Base-by-base conservation (phyloP, 2,888 invertebrate genomes). In the Heliothis peltigera region DNA sequence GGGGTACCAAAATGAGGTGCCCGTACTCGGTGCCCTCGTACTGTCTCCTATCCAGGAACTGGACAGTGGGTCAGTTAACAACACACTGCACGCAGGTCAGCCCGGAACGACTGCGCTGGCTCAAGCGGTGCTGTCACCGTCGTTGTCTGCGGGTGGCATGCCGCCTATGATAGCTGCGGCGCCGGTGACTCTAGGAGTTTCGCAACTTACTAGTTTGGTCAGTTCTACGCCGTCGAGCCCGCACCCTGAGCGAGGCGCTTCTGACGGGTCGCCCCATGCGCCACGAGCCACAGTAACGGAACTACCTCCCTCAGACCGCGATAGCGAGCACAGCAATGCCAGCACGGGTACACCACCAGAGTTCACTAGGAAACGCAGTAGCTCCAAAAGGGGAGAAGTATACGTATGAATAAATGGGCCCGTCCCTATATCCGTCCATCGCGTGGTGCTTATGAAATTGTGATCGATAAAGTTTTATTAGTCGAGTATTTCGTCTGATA, bases 11-110 rank as follows among this genome's bases (percentile, higher is more conserved):
- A 96, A 96, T 67, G 97, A 97, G 80, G 95, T 97, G 51, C 97
- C 97, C 2, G 97, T 97, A 42, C 95, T 97, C 2, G 97, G 97
- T 84, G 97, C 97, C 10, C 92, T 98, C 28, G 96, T 97, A 44
- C 93, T 98, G 17, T 97, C 98, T 1, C 98, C 98, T 0, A 98
- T 98, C 69, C 97, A 98, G 77, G 98, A 98, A 91, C 94, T 97
- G 77, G 98, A 98, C 81, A 97, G 97, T 70, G 96, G 96, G 42
- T 97, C 97, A 0, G 97, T 97, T 53, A 97, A 97, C 87, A 97
- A 97, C 85, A 97, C 97, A 51, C 88, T 97, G 78, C 97, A 97
- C 86, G 96, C 97, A 28, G 96, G 97, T 28, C 96, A 97, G 90
- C 96, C 97, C 6, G 96, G 97, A 10, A 97, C 98, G 0, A 96